Percentiles rank a stretch among this genome's conserved stretches.
phyloP scores from a whole-genome alignment of 1,140 invertebrate genomes.

The Chrysomallon squamiferum region DNA sequence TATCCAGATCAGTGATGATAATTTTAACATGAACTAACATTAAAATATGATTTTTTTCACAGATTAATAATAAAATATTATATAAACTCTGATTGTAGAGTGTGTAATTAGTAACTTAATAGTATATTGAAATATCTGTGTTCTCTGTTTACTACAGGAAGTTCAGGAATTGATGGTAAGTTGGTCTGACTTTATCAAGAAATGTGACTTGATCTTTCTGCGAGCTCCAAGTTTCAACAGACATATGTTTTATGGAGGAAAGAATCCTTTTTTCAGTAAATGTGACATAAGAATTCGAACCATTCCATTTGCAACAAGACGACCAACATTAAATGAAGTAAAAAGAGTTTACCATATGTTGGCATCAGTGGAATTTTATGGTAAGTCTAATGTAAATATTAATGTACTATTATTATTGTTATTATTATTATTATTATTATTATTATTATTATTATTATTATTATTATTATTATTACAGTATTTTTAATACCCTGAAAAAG shows the following conservation, averaged over 20 bases:
- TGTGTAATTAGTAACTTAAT: no score
- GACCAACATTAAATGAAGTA: slow-evolving; percentile 83
- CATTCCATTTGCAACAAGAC: slow-evolving; percentile 82
- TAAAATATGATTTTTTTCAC: no score
- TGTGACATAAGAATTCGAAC: slow-evolving; percentile 76
- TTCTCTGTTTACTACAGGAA: slow-evolving; percentile 70
- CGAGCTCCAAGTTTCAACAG: slow-evolving; percentile 79
- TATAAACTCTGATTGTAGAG: no score
- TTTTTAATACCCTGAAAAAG: no score
- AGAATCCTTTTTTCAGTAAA: slow-evolving; percentile 70
- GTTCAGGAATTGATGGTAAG: slow-evolving; percentile 76
- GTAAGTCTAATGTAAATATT: slow-evolving; percentile 49
- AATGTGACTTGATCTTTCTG: slow-evolving; percentile 80
- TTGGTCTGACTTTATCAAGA: slow-evolving; percentile 74
- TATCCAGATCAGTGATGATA: no score
- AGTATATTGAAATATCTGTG: no score
- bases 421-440: no score
- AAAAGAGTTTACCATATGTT: slow-evolving; percentile 77
- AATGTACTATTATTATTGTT: not conserved
- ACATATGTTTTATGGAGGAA: slow-evolving; percentile 77
- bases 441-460: no score
- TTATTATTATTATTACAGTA: no score
- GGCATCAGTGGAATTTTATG: slow-evolving; percentile 77
- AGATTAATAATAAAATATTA: no score
- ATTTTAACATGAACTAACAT: no score